Evolutionary conservation across 2,888 invertebrate genomes (phyloP), one percentile per base, ranked within the genome.

Genomic region (Dicranocentrus wangi): DNA sequence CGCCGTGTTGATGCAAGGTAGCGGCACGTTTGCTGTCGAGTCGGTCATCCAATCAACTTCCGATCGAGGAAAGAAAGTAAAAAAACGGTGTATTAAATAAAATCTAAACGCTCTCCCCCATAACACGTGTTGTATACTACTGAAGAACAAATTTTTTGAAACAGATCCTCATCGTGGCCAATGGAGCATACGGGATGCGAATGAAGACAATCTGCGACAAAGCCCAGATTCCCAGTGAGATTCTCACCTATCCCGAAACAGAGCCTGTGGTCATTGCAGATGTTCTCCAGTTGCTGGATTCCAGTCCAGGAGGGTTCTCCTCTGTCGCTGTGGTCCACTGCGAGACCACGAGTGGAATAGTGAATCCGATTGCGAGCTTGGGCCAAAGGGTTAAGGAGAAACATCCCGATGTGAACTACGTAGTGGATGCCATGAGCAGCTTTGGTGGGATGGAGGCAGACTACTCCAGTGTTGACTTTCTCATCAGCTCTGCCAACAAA

Each of bases 391-490:
- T 90, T 8, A 88, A 88, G 81, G 83, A 86, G 15, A 70, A 85
- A 39, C 84, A 85, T 51, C 88, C 89, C 60, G 83, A 87, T 87
- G 70, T 86, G 65, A 72, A 79, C 13, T 89, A 87, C 85, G 88
- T 90, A 83, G 89, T 90, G 58, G 90, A 90, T 87, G 90, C 89
- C 25, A 90, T 90, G 90, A 90, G 90, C 83, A 89, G 89, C 82
- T 90, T 90, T 88, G 90, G 90, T 21, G 90, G 89, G 15, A 87
- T 90, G 2, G 88, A 89, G 0, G 81, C 89, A 1, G 88, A 89
- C 82, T 82, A 89, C 58, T 86, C 87, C 39, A 81, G 86, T 1
- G 87, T 89, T 1, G 90, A 90, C 82, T 89, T 88, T 84, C 79
- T 90, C 43, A 89, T 90, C 77, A 90, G 89, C 78, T 90, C 90